Base-by-base conservation (phyloP, 2,113 vertebrate genomes). In the Serinus canaria region DNA sequence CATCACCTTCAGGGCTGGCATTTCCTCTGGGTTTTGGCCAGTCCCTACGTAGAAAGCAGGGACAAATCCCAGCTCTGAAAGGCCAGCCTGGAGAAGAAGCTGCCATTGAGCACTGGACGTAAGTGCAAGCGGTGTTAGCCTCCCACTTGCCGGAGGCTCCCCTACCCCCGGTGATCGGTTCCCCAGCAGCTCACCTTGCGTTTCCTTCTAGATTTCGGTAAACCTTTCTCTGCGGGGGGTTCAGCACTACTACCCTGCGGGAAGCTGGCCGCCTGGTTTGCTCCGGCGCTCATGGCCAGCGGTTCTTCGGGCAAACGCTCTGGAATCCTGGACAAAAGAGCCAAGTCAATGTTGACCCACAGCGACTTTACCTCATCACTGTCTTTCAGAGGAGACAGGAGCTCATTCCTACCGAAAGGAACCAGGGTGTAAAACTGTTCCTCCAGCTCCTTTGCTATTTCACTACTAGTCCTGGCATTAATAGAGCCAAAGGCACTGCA, bases 341-440 rank as follows among this genome's bases (percentile, higher is more conserved):
- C 98, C 96, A 99, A 98, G 97, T 99, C 99, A 91, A 99, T 99
- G 94, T 98, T 99, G 95, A 99, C 99, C 98, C 99, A 99, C 76
- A 99, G 98, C 19, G 99, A 98, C 94, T 98, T 98, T 75, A 99
- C 97, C 85, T 99, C 99, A 75, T 99, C 98, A 74, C 97, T 98
- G 94, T 98, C 95, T 98, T 98, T 96, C 94, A 97, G 50, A 33
- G 97, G 95, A 97, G 97, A 96, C 92, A 96, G 97, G 96, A 98
- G 97, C 56, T 99, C 99, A 37, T 98, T 98, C 83, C 99, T 98
- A 47, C 99, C 99, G 72, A 99, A 99, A 67, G 99, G 99, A 80
- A 99, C 99, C 70, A 99, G 96, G 9, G 99, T 99, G 97, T 99
- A 99, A 97, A 99, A 98, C 97, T 99, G 98, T 93, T 97, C 98